Evolutionary conservation across 2,113 vertebrate species (phyloP), one percentile per base, ranked within the genome.

Genomic region (Pimephales promelas): DNA sequence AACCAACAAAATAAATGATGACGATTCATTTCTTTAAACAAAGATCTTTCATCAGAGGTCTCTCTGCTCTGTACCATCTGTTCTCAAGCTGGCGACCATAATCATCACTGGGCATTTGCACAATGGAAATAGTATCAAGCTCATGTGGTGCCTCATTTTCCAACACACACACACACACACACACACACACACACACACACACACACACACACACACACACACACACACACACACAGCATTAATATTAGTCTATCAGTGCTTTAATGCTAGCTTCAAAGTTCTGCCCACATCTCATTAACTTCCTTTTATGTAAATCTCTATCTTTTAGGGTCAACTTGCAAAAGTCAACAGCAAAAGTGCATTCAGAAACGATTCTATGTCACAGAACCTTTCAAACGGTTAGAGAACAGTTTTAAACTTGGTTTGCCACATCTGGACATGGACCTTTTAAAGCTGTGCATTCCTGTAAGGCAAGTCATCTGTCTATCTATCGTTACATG

Each of bases 11-110:
- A 57, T 34, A 77, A 40, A 16, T 59, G 0, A 24, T 18, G 11
- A n/a, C 2, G 5, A 36, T 56, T 36, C 16, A 13, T 78, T 43
- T 31, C 4, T 54, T 76, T 75, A 62, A 77, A 73, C 54, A 49
- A 74, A 24, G 16, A 28, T 52, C 22, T 57, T 26, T 78, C 7
- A 26, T 75, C 24, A 5, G 40, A 20, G 45, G 22, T 71, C 80
- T 45, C 34, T 68, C 64, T 18, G 36, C n/a, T 59, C 26, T 34
- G 47, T 83, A 80, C 73, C 91, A 92, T 92, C 90, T 92, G 92
- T 72, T 82, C 83, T 81, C 87, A 89, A 90, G 90, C 84, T 89
- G 89, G 77, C 62, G 14, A 71, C 45, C 26, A 36, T 56, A 70
- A 81, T 81, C 64, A 54, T 56, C 64, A 70, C 79, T 70, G 79